phyloP scores from a whole-genome alignment of 2,113 vertebrate species.

The Malaclemys terrapin region DNA sequence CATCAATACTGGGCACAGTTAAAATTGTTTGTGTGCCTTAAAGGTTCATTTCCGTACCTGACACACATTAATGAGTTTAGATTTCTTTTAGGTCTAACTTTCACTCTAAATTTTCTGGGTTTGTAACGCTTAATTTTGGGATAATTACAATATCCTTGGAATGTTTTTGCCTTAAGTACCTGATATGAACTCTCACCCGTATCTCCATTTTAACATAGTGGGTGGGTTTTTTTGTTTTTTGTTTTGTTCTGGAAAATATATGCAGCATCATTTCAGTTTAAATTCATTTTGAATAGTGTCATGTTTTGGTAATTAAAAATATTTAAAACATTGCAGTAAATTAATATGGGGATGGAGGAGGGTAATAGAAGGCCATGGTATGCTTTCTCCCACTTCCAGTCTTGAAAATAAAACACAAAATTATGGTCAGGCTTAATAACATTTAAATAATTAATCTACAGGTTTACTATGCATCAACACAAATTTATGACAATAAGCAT shows the following conservation, averaged over 20 bases:
- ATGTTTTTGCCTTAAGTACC: not conserved
- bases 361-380: not conserved
- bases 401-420: constrained; percentile 22
- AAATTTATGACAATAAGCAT: constrained; percentile 56
- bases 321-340: not conserved
- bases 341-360: not conserved
- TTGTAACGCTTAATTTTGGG: rapidly evolving
- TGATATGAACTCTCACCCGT: not conserved
- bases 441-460: constrained; percentile 70
- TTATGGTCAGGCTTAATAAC: constrained; percentile 32
- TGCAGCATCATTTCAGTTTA: not conserved
- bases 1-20: not conserved
- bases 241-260: not conserved
- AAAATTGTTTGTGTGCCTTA: not conserved
- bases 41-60: not conserved
- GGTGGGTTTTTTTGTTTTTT: too few relatives aligned
- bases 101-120: not conserved
- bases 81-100: not conserved
- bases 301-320: not conserved
- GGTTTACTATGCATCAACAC: constrained; percentile 51
- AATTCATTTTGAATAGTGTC: not conserved
- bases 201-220: not conserved
- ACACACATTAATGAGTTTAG: not conserved
- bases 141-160: not conserved
- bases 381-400: not conserved